These are phyloP conservation scores for Nothocercus julius DNA, from an alignment of 2,113 vertebrate species.

Conservation along the genomic window DNA sequence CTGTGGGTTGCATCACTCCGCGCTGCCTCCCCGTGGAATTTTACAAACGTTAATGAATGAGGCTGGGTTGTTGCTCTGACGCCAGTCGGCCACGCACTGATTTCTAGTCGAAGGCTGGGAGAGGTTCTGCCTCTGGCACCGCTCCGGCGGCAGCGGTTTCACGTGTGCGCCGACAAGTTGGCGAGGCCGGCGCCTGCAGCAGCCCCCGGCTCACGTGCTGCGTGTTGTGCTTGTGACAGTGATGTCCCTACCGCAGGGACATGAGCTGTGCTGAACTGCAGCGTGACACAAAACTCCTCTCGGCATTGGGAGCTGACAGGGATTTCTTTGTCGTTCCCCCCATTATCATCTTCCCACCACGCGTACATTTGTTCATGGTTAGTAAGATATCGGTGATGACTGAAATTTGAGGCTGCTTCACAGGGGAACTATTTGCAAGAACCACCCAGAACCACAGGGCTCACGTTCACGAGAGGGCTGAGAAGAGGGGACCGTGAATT, in stretches of 20 bases:
- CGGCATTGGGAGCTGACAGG: background rate
- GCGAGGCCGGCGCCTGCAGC: background rate
- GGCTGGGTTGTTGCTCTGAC: background rate
- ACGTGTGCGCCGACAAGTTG: background rate
- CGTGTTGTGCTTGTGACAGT: background rate
- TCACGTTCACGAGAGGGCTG: background rate
- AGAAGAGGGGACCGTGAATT: background rate
- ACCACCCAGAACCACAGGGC: background rate
- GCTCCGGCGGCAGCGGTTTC: background rate
- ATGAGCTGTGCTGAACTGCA: background rate
- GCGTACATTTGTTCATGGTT: background rate
- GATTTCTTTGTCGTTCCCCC: background rate
- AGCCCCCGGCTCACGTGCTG: background rate
- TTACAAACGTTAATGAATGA: background rate
- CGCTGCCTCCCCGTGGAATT: background rate
- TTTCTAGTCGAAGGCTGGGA: background rate
- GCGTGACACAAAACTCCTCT: background rate
- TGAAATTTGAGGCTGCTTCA: background rate
- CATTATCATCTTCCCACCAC: background rate
- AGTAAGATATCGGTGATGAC: background rate
- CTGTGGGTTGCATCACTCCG: background rate
- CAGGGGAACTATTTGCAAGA: background rate
- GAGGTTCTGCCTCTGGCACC: background rate
- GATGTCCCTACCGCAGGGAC: background rate
- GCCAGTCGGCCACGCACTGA: background rate